Conservation (phyloP, 2,888 invertebrate species). For the Plemyria rubiginata region DNA sequence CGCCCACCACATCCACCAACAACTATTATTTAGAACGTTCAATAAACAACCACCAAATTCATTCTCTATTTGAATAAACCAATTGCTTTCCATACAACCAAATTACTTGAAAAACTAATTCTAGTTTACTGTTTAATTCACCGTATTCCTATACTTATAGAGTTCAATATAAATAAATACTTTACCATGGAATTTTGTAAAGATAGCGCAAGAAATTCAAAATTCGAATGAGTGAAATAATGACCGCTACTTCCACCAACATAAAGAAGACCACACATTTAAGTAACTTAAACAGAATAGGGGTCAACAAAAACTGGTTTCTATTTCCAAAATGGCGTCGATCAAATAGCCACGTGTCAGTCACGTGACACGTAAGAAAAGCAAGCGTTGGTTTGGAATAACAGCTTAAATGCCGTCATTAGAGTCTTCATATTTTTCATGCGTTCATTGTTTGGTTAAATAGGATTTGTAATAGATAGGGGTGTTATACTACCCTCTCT, state of each 20-base stretch:
- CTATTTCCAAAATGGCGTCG: slow-evolving; percentile 66
- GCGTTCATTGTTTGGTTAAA: slow-evolving; percentile 63
- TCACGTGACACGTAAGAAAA: slow-evolving; percentile 75
- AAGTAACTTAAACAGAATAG: neutral
- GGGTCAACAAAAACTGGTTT: slow-evolving; percentile 49
- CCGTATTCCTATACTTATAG: slow-evolving; percentile 23
- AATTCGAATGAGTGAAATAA: slow-evolving; percentile 77
- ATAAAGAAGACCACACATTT: slow-evolving; percentile 24
- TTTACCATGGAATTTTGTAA: slow-evolving; percentile 26
- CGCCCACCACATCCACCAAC: slow-evolving; percentile 57
- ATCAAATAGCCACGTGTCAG: slow-evolving; percentile 65
- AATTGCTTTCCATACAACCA: slow-evolving; percentile 54
- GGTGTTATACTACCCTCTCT: slow-evolving; percentile 49
- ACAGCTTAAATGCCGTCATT: slow-evolving; percentile 80
- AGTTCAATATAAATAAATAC: slow-evolving; percentile 26
- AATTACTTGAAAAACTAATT: slow-evolving; percentile 51
- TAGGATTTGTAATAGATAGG: slow-evolving; percentile 76
- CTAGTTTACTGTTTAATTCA: neutral
- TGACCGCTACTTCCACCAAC: slow-evolving; percentile 60
- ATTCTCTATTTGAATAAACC: slow-evolving; percentile 52
- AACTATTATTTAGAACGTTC: slow-evolving; percentile 64
- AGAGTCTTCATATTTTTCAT: slow-evolving; percentile 69
- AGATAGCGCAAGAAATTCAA: slow-evolving; percentile 52
- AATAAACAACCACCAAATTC: slow-evolving; percentile 55
- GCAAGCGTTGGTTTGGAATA: slow-evolving; percentile 78